These are phyloP conservation scores for Ctenopoma multispine DNA, from an alignment of 2,797 vertebrate species.

Conservation along the genomic window DNA sequence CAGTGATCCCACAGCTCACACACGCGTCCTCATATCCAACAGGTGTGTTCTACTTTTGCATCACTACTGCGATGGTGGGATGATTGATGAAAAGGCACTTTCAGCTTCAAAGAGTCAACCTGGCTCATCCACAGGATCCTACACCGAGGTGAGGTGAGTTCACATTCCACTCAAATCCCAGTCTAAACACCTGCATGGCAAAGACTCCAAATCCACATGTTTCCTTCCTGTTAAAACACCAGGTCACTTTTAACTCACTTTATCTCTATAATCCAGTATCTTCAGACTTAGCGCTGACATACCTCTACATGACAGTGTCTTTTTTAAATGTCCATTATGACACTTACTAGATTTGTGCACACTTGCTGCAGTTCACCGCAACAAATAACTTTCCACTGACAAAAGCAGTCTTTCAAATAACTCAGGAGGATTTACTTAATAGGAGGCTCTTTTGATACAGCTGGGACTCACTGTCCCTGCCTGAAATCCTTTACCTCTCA, in stretches of 20 bases:
- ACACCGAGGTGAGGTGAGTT: conserved; percentile 40
- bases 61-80: conserved; percentile 15
- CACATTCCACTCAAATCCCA: conserved; percentile 77
- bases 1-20: neutral
- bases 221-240: conserved; percentile 63
- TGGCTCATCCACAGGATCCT: conserved; percentile 36
- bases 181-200: conserved; percentile 81
- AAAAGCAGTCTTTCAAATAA: conserved; percentile 6
- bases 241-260: conserved; percentile 15
- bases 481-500: conserved; percentile 43
- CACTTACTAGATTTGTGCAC: neutral
- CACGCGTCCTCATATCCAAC: conserved; percentile 41
- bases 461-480: conserved; percentile 8
- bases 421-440: conserved; percentile 13
- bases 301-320: neutral
- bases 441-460: conserved; percentile 5
- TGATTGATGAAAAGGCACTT: conserved; percentile 66
- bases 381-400: neutral
- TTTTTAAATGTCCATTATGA: neutral
- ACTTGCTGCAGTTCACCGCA: neutral
- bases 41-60: conserved; percentile 55
- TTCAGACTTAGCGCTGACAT: neutral
- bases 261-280: neutral
- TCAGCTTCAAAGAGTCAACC: conserved; percentile 52
- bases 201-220: conserved; percentile 44